Evolutionary conservation across 1,140 invertebrate species (phyloP).

Genomic region (Venustaconcha ellipsiformis): DNA sequence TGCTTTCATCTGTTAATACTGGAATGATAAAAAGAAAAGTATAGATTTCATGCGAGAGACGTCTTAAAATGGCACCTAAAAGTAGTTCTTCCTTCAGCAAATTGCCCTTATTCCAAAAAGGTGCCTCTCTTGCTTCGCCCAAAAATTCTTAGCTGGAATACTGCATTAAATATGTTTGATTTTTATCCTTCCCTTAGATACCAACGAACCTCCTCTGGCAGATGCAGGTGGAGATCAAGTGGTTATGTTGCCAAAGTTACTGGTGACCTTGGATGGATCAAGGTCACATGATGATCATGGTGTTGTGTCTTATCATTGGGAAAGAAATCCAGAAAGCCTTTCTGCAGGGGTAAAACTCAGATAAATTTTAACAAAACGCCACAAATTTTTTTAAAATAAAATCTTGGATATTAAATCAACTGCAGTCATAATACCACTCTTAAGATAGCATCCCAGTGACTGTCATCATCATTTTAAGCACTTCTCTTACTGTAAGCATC

Average conservation of each 20-base stretch:
- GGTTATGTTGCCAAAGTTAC: slow-evolving; percentile 80
- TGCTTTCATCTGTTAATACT: too few relatives aligned
- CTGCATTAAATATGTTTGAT: not conserved
- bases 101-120: too few relatives aligned
- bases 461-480: not conserved
- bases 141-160: too few relatives aligned
- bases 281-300: slow-evolving; percentile 88
- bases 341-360: slow-evolving; percentile 78
- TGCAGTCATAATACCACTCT: not conserved
- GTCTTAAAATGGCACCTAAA: too few relatives aligned
- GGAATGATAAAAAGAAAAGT: too few relatives aligned
- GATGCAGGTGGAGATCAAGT: slow-evolving; percentile 80
- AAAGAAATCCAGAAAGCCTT: slow-evolving; percentile 81
- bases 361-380: not conserved
- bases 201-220: slow-evolving; percentile 88
- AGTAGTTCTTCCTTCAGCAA: too few relatives aligned
- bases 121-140: too few relatives aligned
- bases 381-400: not conserved
- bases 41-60: too few relatives aligned
- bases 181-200: slow-evolving; percentile 73
- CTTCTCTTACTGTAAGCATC: not conserved
- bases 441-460: not conserved
- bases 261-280: slow-evolving; percentile 87
- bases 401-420: not conserved
- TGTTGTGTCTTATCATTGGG: slow-evolving; percentile 89